Evolutionary conservation across 1,140 invertebrate genomes (phyloP).

Genomic region (Drosophila dunni): DNA sequence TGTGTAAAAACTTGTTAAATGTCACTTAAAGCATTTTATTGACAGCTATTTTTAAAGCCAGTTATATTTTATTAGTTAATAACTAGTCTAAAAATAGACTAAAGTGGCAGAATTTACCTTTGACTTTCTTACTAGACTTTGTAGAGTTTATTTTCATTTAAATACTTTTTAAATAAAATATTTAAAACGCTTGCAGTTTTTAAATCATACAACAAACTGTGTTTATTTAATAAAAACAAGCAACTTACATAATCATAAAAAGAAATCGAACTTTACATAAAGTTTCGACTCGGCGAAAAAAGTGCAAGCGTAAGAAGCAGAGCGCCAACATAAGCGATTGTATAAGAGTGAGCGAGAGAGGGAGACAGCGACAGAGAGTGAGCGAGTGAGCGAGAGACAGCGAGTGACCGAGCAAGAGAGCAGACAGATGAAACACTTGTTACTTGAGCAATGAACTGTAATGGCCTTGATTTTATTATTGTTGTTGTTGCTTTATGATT

Average conservation of each 20-base stretch:
- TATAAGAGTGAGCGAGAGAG: too few relatives aligned
- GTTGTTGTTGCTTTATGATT: neutral
- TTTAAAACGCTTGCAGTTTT: too few relatives aligned
- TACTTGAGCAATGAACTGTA: conserved; percentile 52
- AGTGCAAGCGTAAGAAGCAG: neutral
- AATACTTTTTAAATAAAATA: too few relatives aligned
- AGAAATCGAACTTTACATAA: neutral
- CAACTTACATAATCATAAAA: neutral
- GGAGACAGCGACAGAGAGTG: neutral
- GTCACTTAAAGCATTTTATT: neutral
- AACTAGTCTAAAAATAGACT: conserved; percentile 1
- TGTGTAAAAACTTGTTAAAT: neutral
- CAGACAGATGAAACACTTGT: conserved; percentile 14
- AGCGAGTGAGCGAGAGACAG: neutral
- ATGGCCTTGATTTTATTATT: conserved; percentile 32
- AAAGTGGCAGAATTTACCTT: neutral
- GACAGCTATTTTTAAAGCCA: neutral
- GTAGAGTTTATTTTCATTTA: neutral
- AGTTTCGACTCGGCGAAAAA: conserved; percentile 9
- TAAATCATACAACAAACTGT: too few relatives aligned
- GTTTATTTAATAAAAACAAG: too few relatives aligned
- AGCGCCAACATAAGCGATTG: too few relatives aligned
- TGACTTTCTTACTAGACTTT: neutral
- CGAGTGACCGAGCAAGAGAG: neutral
- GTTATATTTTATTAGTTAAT: neutral